Evolutionary conservation across 2,113 vertebrate species (phyloP).

Genomic region (Prunella fulvescens): DNA sequence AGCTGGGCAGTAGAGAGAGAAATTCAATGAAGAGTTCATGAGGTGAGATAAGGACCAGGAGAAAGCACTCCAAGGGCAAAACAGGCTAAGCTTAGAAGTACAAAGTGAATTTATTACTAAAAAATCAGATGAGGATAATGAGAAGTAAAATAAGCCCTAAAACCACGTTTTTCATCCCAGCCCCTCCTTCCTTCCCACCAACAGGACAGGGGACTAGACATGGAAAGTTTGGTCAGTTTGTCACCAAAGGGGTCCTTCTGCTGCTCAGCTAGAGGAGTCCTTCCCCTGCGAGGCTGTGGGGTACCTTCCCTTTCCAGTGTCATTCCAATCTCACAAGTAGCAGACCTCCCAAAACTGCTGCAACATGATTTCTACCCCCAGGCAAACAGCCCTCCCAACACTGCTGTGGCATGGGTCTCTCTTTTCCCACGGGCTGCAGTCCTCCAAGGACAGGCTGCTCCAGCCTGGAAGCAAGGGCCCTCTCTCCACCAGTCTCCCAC

Average conservation of each 20-base stretch:
- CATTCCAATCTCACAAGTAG: too few relatives aligned
- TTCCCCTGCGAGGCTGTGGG: background rate
- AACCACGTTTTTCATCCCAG: accelerated
- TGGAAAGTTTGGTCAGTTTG: too few relatives aligned
- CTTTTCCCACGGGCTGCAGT: accelerated
- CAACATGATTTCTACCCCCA: background rate
- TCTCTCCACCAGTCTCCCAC: background rate
- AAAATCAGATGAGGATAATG: background rate
- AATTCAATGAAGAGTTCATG: background rate
- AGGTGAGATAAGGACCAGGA: background rate
- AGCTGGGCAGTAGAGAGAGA: background rate
- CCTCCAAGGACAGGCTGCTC: background rate
- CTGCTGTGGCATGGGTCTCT: accelerated
- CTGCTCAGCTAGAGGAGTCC: background rate
- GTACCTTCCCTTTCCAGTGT: too few relatives aligned
- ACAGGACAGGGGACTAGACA: accelerated
- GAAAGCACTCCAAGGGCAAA: background rate
- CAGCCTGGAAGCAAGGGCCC: background rate
- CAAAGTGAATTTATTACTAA: background rate
- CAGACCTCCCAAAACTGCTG: too few relatives aligned
- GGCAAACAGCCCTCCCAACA: background rate
- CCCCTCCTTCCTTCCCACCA: background rate
- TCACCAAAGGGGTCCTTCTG: accelerated
- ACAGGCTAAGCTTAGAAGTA: background rate
- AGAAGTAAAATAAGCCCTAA: background rate